A percentile compares a stretch with the other conserved stretches of the same genome.
These are phyloP conservation scores for Pherbina coryleti DNA, from an alignment of 2,888 invertebrate genomes.

Conservation along the genomic window DNA sequence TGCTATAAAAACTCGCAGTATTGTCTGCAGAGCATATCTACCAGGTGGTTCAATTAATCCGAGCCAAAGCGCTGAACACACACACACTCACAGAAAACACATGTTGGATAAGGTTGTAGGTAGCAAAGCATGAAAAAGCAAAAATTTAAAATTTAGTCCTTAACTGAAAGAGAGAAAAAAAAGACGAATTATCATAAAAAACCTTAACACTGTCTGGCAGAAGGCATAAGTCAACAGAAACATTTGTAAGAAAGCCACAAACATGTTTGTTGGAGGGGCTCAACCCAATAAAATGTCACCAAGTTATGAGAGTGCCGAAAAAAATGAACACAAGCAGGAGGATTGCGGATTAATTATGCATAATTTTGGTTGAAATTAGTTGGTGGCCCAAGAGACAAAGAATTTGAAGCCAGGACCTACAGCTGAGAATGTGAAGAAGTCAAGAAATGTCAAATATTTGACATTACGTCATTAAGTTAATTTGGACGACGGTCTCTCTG, in stretches of 20 bases:
- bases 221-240: neutral
- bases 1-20: neutral
- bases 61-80: slow-evolving; percentile 17
- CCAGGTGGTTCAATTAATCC: slow-evolving; percentile 63
- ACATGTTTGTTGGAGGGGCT: neutral
- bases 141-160: slow-evolving; percentile 9
- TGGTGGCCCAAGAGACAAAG: slow-evolving; percentile 10
- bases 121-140: neutral
- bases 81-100: neutral
- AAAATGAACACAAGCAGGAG: neutral
- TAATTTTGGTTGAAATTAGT: slow-evolving; percentile 52
- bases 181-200: slow-evolving; percentile 30
- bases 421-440: slow-evolving; percentile 37
- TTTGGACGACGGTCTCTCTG: slow-evolving; percentile 44
- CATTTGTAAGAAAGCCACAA: neutral
- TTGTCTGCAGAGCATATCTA: slow-evolving; percentile 41
- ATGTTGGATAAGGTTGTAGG: neutral
- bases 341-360: slow-evolving; percentile 58
- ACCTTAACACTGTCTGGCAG: neutral
- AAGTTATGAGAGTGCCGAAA: slow-evolving; percentile 20
- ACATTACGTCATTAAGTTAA: slow-evolving; percentile 42
- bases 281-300: slow-evolving; percentile 33
- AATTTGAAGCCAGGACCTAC: slow-evolving; percentile 23
- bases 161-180: neutral
- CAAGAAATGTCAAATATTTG: slow-evolving; percentile 38